These are phyloP conservation scores for Hucho hucho DNA, from an alignment of 2,113 vertebrate species.

Conservation along the genomic window DNA sequence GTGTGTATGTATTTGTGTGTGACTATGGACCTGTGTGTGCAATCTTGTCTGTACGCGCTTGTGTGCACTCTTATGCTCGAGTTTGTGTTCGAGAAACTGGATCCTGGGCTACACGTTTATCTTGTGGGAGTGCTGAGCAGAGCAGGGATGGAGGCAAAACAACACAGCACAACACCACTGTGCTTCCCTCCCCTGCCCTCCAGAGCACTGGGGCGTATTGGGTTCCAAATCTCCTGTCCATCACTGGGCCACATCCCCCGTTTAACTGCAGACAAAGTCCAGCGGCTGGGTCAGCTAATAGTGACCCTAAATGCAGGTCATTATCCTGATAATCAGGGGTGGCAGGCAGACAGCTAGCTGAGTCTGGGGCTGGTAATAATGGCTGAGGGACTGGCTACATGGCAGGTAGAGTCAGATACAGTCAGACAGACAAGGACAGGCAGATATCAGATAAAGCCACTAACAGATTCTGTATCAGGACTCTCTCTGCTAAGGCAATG, in stretches of 20 bases:
- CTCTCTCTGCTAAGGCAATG: slow-evolving; percentile 52
- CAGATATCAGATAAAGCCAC: slow-evolving; percentile 63
- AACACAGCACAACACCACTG: neutral
- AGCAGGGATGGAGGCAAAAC: neutral
- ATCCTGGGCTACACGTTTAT: neutral
- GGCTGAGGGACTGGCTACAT: slow-evolving; percentile 58
- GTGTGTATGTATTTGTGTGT: no score
- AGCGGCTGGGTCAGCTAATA: slow-evolving; percentile 61
- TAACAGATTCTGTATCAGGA: slow-evolving; percentile 61
- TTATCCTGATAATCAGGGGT: slow-evolving; percentile 69
- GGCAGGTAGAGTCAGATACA: slow-evolving; percentile 55
- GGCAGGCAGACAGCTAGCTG: slow-evolving; percentile 2
- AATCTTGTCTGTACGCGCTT: neutral
- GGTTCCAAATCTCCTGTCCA: slow-evolving; percentile 62
- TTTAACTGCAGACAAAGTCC: slow-evolving; percentile 69
- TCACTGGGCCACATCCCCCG: slow-evolving; percentile 64
- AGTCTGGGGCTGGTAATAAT: slow-evolving; percentile 19
- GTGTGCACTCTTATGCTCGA: neutral
- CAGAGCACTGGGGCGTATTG: slow-evolving; percentile 41
- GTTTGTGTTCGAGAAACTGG: no score
- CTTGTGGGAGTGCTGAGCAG: neutral
- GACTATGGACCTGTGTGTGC: neutral
- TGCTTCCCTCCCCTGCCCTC: neutral
- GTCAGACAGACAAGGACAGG: slow-evolving; percentile 44
- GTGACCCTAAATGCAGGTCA: slow-evolving; percentile 70